Evolutionary conservation across 2,888 invertebrate species (phyloP).

Genomic region (Caenorhabditis panamensis): DNA sequence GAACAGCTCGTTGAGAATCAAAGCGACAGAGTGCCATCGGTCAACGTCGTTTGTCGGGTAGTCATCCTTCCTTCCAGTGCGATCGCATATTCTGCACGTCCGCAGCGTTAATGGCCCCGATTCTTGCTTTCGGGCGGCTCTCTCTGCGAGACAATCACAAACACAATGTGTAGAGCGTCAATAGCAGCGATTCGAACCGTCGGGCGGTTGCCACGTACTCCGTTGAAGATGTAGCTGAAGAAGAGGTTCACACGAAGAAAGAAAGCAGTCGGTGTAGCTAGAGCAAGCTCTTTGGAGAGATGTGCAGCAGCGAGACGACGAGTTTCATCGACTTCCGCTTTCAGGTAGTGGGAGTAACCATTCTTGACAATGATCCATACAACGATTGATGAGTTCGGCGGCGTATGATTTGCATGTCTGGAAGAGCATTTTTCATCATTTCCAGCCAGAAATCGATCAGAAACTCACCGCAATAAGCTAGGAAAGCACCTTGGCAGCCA

Average conservation of each 20-base stretch:
- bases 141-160: conserved; percentile 94
- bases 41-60: conserved; percentile 33
- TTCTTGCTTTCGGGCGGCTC: conserved; percentile 97
- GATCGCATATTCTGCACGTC: conserved; percentile 85
- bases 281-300: conserved; percentile 92
- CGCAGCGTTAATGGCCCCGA: conserved; percentile 91
- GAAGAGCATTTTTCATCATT: no score
- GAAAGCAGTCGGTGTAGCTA: conserved; percentile 96
- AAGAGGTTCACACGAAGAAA: conserved; percentile 84
- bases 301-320: conserved; percentile 82
- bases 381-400: conserved; percentile 97
- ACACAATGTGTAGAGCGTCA: conserved; percentile 93
- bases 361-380: conserved; percentile 95
- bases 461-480: conserved; percentile 88
- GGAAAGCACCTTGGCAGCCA: conserved; percentile 95
- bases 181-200: conserved; percentile 94
- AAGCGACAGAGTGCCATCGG: conserved; percentile 57
- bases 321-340: conserved; percentile 23
- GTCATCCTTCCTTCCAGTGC: neutral
- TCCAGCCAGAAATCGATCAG: no score
- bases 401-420: conserved; percentile 89
- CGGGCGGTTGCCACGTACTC: conserved; percentile 83
- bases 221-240: conserved; percentile 81
- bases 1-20: conserved; percentile 90
- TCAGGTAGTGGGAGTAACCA: conserved; percentile 87